phyloP scores from a whole-genome alignment of 2,797 vertebrate genomes.

The Pterois miles region DNA sequence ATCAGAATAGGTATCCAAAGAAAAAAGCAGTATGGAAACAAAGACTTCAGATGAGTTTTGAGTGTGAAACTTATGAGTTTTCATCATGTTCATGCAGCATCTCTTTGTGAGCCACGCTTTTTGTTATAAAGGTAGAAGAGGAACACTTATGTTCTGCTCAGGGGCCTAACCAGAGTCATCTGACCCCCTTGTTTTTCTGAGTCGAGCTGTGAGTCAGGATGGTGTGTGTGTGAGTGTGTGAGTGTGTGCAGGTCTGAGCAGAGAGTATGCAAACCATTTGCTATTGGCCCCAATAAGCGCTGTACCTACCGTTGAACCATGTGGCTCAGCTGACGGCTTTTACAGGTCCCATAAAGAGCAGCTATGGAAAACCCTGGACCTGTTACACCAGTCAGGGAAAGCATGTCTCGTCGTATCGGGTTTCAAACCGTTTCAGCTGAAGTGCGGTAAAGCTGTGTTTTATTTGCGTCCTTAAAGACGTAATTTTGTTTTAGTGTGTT shows the following conservation, averaged over 20 bases:
- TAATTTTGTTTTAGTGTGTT: constrained; percentile 17
- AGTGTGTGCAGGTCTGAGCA: constrained; percentile 29
- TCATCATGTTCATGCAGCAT: constrained; percentile 12
- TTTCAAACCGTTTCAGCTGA: constrained; percentile 40
- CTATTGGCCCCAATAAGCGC: constrained; percentile 57
- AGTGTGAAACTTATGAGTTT: too few relatives aligned
- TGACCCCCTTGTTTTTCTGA: constrained; percentile 70
- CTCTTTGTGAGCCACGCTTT: constrained; percentile 27
- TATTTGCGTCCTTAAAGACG: constrained; percentile 22
- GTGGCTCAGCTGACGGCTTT: constrained; percentile 61
- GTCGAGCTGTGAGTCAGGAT: constrained; percentile 65
- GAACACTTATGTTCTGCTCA: constrained; percentile 43
- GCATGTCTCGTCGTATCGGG: constrained; percentile 7
- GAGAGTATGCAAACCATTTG: constrained; percentile 56
- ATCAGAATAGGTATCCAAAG: neutral
- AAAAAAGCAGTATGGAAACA: neutral
- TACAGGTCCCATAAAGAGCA: constrained; percentile 58
- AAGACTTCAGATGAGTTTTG: neutral
- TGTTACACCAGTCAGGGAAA: constrained; percentile 20
- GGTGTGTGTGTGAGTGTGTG: constrained; percentile 33
- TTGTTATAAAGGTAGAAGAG: constrained; percentile 45
- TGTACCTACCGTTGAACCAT: constrained; percentile 51
- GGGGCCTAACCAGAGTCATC: constrained; percentile 67
- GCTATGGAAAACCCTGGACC: constrained; percentile 42
- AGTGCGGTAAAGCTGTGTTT: constrained; percentile 25